Evolutionary conservation across 2,888 invertebrate species (phyloP), one percentile per base, ranked within the genome.

Genomic region (Adela reaumurella): DNA sequence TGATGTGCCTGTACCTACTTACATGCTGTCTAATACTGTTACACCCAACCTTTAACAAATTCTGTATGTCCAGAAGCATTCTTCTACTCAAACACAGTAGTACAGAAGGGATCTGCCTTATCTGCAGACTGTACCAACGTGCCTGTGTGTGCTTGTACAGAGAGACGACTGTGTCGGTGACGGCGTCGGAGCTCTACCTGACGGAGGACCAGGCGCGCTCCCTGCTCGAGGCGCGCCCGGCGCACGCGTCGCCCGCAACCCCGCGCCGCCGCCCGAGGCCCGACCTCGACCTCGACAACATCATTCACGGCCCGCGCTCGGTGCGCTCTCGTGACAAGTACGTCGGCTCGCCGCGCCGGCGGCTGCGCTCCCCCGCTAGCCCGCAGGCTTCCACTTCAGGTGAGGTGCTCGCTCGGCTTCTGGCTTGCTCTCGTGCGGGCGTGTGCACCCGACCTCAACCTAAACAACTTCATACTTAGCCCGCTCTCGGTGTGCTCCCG

Each of bases 121-220:
- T n/a, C n/a, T n/a, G n/a, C n/a, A n/a, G n/a, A n/a, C n/a, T n/a
- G n/a, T n/a, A n/a, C n/a, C n/a, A n/a, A n/a, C n/a, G n/a, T n/a
- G n/a, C n/a, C n/a, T n/a, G n/a, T n/a, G n/a, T 24, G 8, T 24
- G 24, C 4, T 53, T 53, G 3, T n/a, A n/a, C 64, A 79, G 80
- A 1, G 79, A 78, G 45, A 70, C 71, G 1, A 64, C 74, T 49
- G 80, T 82, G 0, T 66, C 73, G 63, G 81, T 82, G 51, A 76
- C 78, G 0, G 78, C 81, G 0, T 76, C 78, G 50, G 80, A 81
- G 58, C 62, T 83, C 5, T 83, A 81, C 59, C 63, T 83, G 18
- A 81, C 82, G 0, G 83, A 83, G 51, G 81, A 81, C 55, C 83
- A 83, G 53, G 83, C 81, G 1, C 65, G 77, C 17, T 69, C 72